These are phyloP conservation scores for Clistopyga incitator DNA, from an alignment of 2,888 invertebrate species.

Conservation along the genomic window DNA sequence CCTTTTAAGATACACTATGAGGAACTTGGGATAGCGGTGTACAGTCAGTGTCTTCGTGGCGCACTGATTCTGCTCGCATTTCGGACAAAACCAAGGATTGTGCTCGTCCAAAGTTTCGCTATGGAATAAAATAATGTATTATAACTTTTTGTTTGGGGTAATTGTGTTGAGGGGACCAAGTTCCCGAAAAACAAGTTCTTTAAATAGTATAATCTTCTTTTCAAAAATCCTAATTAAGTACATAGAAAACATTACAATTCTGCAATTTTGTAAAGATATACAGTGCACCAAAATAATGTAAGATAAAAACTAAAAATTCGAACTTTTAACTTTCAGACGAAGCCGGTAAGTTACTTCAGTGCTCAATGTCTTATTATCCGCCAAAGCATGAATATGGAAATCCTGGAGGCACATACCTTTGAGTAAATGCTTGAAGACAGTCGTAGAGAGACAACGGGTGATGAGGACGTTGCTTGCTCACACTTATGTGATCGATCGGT, in stretches of 20 bases:
- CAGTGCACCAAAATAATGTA: too few species aligned
- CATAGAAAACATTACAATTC: too few species aligned
- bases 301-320: too few species aligned
- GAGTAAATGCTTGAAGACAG: constrained; percentile 88
- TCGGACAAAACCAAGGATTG: constrained; percentile 89
- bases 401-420: constrained; percentile 83
- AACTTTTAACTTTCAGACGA: too few species aligned
- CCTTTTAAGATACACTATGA: constrained; percentile 88
- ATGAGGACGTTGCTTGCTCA: constrained; percentile 84
- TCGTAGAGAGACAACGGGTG: constrained; percentile 87
- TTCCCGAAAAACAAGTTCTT: too few species aligned
- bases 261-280: too few species aligned
- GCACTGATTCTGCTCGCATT: constrained; percentile 87
- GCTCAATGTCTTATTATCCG: too few species aligned
- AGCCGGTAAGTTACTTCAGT: too few species aligned
- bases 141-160: not conserved
- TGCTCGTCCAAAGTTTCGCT: constrained; percentile 88
- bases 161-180: too few species aligned
- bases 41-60: constrained; percentile 88
- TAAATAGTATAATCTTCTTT: too few species aligned
- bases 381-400: too few species aligned
- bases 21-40: constrained; percentile 87
- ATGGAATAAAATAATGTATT: constrained; percentile 72
- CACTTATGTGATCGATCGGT: constrained; percentile 84
- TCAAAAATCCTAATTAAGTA: too few species aligned